phyloP scores from a whole-genome alignment of 2,888 invertebrate genomes.

The Gymnocheta viridis region DNA sequence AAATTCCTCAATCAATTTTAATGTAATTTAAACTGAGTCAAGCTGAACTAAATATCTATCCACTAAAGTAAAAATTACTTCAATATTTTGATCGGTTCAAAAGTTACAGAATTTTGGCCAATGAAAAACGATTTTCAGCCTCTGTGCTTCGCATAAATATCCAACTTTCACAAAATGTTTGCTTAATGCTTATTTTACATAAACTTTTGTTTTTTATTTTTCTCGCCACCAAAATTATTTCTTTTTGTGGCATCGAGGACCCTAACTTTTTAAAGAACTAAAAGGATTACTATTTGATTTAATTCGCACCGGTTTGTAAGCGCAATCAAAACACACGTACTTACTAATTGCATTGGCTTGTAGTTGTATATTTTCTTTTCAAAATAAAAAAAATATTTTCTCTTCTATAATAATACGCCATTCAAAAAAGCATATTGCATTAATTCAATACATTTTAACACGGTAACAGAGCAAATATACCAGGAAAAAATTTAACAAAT shows the following conservation, averaged over 20 bases:
- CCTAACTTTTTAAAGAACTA: neutral
- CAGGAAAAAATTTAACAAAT: neutral
- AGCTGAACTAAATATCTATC: too few species aligned
- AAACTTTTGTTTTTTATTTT: too few species aligned
- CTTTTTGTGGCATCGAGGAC: neutral
- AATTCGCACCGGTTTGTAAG: neutral
- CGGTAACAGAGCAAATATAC: constrained; percentile 23
- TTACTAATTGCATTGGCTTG: constrained; percentile 41
- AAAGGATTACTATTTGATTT: neutral
- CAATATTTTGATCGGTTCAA: too few species aligned
- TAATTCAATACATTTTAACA: constrained; percentile 39
- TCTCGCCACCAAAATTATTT: neutral
- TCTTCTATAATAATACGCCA: neutral
- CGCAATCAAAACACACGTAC: constrained; percentile 10
- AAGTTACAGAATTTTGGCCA: too few species aligned
- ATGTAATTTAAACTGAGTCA: too few species aligned
- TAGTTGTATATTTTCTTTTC: neutral
- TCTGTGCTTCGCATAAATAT: too few species aligned
- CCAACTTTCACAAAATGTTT: too few species aligned
- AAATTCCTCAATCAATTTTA: too few species aligned
- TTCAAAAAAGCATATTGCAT: neutral
- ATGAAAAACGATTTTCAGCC: too few species aligned
- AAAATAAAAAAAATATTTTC: neutral
- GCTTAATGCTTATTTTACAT: too few species aligned
- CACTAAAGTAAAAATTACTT: too few species aligned